Percentiles rank a stretch among this genome's conserved stretches.
Evolutionary conservation across 1,140 invertebrate species (phyloP).

Genomic region (Achatina immaculata): DNA sequence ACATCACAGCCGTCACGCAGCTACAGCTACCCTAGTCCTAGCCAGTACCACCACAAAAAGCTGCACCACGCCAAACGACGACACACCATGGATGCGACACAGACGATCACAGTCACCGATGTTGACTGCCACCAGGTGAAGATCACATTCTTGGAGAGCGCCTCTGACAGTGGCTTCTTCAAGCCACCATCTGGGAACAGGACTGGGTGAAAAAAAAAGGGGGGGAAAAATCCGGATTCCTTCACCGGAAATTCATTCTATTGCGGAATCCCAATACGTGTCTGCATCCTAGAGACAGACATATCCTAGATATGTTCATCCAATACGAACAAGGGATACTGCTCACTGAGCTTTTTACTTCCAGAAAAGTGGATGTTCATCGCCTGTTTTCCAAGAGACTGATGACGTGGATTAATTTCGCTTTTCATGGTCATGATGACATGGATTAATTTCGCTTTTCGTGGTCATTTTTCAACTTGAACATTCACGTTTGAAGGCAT

Average conservation of each 20-base stretch:
- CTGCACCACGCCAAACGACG: constrained; percentile 32
- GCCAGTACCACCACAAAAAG: constrained; percentile 34
- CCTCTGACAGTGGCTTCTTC: constrained; percentile 28
- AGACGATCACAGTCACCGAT: constrained; percentile 22
- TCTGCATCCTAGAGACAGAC: too few relatives aligned
- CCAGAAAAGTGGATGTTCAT: too few relatives aligned
- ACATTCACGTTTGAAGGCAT: too few relatives aligned
- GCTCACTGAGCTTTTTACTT: neutral
- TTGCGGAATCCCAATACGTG: neutral
- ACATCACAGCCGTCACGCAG: neutral
- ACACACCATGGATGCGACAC: constrained; percentile 13
- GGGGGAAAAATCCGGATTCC: neutral
- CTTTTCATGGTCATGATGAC: too few relatives aligned
- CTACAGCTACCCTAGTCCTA: constrained; percentile 2
- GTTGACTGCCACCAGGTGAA: constrained; percentile 28
- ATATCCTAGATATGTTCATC: neutral
- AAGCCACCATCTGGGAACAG: neutral
- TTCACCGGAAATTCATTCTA: neutral
- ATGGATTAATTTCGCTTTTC: too few relatives aligned
- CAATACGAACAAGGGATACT: neutral
- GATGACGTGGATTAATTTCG: too few relatives aligned
- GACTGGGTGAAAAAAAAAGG: constrained; percentile 4
- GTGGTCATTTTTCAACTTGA: too few relatives aligned
- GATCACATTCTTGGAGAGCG: constrained; percentile 29
- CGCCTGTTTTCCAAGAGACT: neutral